Base-by-base conservation (phyloP, 2,888 invertebrate genomes). In the Phyllotreta striolata region DNA sequence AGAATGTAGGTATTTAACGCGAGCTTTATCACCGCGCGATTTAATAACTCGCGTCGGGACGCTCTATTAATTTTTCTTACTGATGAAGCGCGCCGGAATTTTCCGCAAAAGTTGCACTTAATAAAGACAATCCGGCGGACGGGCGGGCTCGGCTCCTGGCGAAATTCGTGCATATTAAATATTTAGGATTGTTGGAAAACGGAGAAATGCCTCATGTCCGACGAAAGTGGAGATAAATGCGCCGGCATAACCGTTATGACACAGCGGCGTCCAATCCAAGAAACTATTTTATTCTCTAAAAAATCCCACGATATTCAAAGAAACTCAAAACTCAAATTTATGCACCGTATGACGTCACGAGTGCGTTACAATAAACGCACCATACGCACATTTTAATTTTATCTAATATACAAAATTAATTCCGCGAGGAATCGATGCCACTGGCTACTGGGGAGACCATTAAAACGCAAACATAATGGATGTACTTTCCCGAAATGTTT, bases 401-500 rank as follows among this genome's bases (percentile, higher is more conserved):
- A 24, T 24, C 4, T 24, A 4, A 24, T 24, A 4, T 24, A 4
- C 24, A 24, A 24, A 24, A 24, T 24, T 24, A 24, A 24, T 24
- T 24, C 24, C 24, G 4, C 24, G 24, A 24, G 24, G 4, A 24
- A 24, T 24, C 24, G 24, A 49, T 9, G 49, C 49, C 49, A 49
- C 49, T 49, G 49, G 34, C 6, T 10, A 44, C 34, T 24, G n/a
- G 49, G 35, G 39, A 34, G 41, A 62, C 40, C 69, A 70, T 72
- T 70, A 70, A n/a, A 69, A 62, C 64, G 57, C 66, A 63, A 62
- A 66, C 67, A 64, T 71, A 73, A 73, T 72, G 67, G 67, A 73
- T 71, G 72, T 62, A 59, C 68, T 71, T 64, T 67, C 67, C 68
- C 24, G 24, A 70, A 72, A 73, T 72, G 72, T 69, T 69, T 71